Evolutionary conservation across 2,888 invertebrate genomes (phyloP), one percentile per base, ranked within the genome.

Genomic region (Mythimna impura): DNA sequence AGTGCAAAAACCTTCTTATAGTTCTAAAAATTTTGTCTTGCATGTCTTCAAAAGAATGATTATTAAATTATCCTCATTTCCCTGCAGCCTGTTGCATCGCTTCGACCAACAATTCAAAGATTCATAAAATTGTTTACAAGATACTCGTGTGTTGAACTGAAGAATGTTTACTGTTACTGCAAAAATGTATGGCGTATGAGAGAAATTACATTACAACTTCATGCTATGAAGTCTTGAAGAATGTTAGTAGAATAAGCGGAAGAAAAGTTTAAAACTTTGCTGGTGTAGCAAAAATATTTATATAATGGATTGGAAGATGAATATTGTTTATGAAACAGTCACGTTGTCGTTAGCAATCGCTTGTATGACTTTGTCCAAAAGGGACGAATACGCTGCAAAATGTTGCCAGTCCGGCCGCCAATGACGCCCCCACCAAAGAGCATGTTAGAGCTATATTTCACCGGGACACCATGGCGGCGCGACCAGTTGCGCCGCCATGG

Each of bases 151-250:
- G 50, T 34, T 64, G 22, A 47, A 57, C 50, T 40, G 10, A 73
- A 78, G 65, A 73, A 82, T 73, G 62, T 54, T n/a, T 17, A 14
- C 43, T 22, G 57, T 0, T 62, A 58, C 68, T 20, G 60, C 67
- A 82, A 82, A 82, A 82, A 80, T 82, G 66, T 81, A 61, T 70
- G 22, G 62, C 25, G 36, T 58, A 40, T 50, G 50, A 63, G 57
- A 54, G 65, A 70, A 58, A 76, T 80, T 70, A 58, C 47, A 58
- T 69, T 62, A 69, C 9, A 62, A 64, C 30, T 60, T 54, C 47
- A 58, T 40, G 30, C 25, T 73, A 5, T 4, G 25, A 43, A 66
- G 22, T 54, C 14, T 67, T 75, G 5, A 0, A 64, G 47, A 77
- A 73, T 80, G 25, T 80, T 73, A 43, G 36, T 25, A 36, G 6